Evolutionary conservation across 1,140 invertebrate species (phyloP).

Genomic region (Calliopsis andreniformis): DNA sequence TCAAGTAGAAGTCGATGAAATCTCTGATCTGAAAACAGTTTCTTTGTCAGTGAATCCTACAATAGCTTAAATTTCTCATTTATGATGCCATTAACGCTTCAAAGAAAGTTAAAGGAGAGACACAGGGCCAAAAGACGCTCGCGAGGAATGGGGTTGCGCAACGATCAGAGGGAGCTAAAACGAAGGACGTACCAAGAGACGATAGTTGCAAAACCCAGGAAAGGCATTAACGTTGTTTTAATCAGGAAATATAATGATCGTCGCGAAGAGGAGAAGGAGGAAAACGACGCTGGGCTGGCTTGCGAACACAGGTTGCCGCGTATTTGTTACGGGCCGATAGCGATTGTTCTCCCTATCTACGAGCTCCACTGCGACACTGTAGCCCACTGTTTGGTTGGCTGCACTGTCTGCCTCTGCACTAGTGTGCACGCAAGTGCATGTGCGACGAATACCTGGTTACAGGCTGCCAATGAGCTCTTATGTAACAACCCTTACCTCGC

Average conservation of each 20-base stretch:
- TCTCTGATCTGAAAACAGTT: not conserved
- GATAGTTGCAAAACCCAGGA: conserved; percentile 40
- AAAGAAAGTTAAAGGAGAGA: conserved; percentile 44
- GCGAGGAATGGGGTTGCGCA: conserved; percentile 11
- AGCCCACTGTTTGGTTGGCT: conserved; percentile 67
- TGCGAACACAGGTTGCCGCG: conserved; percentile 68
- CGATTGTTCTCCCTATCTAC: conserved; percentile 77
- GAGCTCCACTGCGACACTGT: conserved; percentile 76
- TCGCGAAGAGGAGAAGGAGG: conserved; percentile 19
- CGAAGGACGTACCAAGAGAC: conserved; percentile 35
- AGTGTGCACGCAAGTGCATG: conserved; percentile 59
- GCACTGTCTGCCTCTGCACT: conserved; percentile 54
- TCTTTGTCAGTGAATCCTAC: conserved; percentile 52
- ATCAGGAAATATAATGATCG: conserved; percentile 69
- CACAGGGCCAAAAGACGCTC: conserved; percentile 59
- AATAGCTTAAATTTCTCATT: conserved; percentile 50
- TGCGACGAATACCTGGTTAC: conserved; percentile 61
- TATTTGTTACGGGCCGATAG: conserved; percentile 77
- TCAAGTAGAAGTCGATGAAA: not conserved
- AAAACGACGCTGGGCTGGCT: conserved; percentile 39
- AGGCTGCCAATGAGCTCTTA: conserved; percentile 57
- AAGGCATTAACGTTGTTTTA: conserved; percentile 62
- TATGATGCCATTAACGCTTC: conserved; percentile 51
- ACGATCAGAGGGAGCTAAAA: conserved; percentile 19
- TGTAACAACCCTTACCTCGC: conserved; percentile 54